Conservation (phyloP, 2,113 vertebrate genomes). For the Suncus etruscus region DNA sequence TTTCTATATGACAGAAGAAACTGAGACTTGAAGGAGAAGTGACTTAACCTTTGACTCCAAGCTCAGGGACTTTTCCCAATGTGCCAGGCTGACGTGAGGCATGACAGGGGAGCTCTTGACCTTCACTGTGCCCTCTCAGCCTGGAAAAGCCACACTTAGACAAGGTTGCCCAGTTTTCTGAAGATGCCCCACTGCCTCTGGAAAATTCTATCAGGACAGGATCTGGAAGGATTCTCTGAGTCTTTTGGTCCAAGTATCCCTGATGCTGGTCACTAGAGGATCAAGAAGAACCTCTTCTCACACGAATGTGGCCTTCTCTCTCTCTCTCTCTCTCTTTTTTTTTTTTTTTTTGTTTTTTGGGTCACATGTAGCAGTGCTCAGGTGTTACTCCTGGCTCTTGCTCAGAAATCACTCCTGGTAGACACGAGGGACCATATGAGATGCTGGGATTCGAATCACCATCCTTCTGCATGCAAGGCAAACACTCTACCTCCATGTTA, state of each 20-base stretch:
- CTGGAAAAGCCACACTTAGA: conserved; percentile 26
- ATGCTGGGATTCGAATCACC: no score
- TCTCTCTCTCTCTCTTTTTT: no score
- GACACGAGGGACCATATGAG: no score
- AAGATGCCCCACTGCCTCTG: not conserved
- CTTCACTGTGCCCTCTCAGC: not conserved
- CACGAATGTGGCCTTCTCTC: not conserved
- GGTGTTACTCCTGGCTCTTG: no score
- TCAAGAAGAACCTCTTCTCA: not conserved
- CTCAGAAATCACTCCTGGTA: no score
- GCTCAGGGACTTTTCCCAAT: conserved; percentile 59
- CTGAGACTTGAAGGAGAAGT: conserved; percentile 54
- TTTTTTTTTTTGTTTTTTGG: no score
- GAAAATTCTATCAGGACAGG: conserved; percentile 37
- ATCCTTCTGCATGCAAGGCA: no score
- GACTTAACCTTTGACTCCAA: conserved; percentile 67
- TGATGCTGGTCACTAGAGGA: not conserved
- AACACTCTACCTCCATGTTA: no score
- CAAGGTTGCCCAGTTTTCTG: not conserved
- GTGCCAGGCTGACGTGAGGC: not conserved
- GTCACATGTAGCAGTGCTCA: no score
- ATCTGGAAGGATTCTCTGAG: not conserved
- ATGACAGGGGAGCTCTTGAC: not conserved
- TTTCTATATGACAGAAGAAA: conserved; percentile 65
- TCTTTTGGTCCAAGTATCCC: not conserved